Evolutionary conservation across 2,797 vertebrate species (phyloP).

Genomic region (Limosa lapponica): DNA sequence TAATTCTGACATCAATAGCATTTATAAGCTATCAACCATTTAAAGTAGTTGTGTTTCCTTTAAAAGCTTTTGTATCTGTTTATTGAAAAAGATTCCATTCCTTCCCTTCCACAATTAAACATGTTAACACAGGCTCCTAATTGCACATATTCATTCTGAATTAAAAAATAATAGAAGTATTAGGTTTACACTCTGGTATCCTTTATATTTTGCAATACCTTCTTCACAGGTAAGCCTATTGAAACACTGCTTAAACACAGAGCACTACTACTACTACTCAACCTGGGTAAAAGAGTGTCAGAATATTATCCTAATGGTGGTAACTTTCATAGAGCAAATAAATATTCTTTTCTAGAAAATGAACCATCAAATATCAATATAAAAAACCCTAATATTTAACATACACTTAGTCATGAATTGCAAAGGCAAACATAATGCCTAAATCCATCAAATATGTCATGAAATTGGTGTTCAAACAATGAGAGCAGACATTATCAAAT

Average conservation of each 20-base stretch:
- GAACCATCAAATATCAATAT: neutral
- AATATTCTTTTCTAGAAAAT: neutral
- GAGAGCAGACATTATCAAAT: constrained; percentile 75
- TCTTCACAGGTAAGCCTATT: neutral
- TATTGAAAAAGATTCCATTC: neutral
- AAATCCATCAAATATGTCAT: constrained; percentile 67
- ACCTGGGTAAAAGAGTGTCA: neutral
- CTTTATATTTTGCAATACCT: neutral
- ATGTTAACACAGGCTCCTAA: neutral
- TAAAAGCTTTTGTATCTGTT: neutral
- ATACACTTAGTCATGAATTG: constrained; percentile 38
- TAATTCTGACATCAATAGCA: neutral
- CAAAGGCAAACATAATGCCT: constrained; percentile 71
- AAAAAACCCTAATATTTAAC: neutral
- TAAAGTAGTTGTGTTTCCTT: neutral
- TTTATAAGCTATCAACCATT: neutral
- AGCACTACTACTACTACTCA: neutral
- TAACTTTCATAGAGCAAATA: neutral
- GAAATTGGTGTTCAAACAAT: constrained; percentile 70
- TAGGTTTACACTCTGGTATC: neutral
- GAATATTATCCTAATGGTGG: neutral
- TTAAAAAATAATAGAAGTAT: neutral
- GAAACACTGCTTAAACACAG: neutral
- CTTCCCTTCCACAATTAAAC: neutral
- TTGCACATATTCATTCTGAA: neutral